Percentiles rank a stretch among this genome's conserved stretches.
phyloP scores from a whole-genome alignment of 2,113 vertebrate genomes.

The Onychorhynchus coronatus region DNA sequence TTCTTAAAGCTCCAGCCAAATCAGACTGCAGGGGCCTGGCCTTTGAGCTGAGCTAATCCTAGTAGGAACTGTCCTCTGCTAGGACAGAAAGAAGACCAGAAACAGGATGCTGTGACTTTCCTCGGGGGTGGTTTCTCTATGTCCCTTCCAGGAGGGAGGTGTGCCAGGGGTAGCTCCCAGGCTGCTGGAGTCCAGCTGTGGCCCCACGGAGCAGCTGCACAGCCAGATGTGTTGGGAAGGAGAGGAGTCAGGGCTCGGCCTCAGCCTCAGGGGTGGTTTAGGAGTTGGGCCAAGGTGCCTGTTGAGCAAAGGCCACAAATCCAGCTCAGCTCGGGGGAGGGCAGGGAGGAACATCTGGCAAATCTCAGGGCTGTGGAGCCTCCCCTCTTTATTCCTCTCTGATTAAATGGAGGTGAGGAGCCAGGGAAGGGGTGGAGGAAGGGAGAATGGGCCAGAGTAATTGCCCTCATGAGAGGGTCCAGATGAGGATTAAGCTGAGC shows the following conservation, averaged over 20 bases:
- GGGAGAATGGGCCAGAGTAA: background rate
- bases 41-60: background rate
- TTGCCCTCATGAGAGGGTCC: background rate
- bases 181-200: background rate
- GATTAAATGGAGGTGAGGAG: background rate
- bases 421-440: background rate
- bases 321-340: background rate
- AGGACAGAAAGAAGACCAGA: background rate
- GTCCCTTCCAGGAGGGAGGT: background rate
- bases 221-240: background rate
- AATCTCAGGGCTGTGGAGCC: background rate
- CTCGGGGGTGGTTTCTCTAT: fast-evolving
- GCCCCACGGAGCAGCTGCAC: background rate
- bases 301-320: background rate
- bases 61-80: background rate
- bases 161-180: background rate
- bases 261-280: background rate
- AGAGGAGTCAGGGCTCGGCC: background rate
- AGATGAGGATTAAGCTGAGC: background rate
- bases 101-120: background rate
- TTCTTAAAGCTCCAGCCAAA: background rate
- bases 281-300: background rate
- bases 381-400: background rate
- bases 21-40: background rate
- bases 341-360: background rate